Conservation (phyloP, 2,888 invertebrate species). For the Microctonus brassicae region DNA sequence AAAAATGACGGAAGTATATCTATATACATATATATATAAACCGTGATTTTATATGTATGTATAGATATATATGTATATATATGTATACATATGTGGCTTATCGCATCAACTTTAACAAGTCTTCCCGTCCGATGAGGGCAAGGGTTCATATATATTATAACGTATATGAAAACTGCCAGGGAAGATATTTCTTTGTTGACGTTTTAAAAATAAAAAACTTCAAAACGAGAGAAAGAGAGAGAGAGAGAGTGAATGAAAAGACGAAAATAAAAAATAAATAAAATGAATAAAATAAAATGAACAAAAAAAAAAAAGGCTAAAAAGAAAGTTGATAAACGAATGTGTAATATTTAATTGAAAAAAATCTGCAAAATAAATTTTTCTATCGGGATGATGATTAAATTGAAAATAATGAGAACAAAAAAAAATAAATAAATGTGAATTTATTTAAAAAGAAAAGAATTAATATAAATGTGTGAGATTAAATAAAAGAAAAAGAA, state of each 20-base stretch:
- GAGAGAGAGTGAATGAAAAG: neutral
- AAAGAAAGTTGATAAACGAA: neutral
- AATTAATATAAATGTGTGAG: too few relatives aligned
- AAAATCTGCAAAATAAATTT: neutral
- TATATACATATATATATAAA: neutral
- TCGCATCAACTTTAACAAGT: neutral
- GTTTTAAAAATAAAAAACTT: neutral
- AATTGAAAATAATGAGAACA: slow-evolving; percentile 15
- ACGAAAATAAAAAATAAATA: slow-evolving; percentile 32
- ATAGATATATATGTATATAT: too few relatives aligned
- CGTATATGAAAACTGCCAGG: neutral
- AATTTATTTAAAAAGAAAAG: neutral
- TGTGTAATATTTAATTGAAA: neutral
- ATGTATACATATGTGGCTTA: slow-evolving; percentile 9
- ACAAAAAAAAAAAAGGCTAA: slow-evolving; percentile 23
- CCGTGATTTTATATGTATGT: slow-evolving; percentile 9
- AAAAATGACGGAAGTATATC: neutral
- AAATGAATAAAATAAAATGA: slow-evolving; percentile 31
- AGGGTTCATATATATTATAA: neutral
- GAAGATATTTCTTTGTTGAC: slow-evolving; percentile 3
- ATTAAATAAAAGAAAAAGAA: neutral
- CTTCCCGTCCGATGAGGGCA: slow-evolving; percentile 9
- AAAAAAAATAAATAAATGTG: neutral
- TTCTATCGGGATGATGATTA: slow-evolving; percentile 36
- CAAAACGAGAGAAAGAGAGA: neutral